Base-by-base conservation (phyloP, 2,888 invertebrate genomes). In the Chironomus riparius region DNA sequence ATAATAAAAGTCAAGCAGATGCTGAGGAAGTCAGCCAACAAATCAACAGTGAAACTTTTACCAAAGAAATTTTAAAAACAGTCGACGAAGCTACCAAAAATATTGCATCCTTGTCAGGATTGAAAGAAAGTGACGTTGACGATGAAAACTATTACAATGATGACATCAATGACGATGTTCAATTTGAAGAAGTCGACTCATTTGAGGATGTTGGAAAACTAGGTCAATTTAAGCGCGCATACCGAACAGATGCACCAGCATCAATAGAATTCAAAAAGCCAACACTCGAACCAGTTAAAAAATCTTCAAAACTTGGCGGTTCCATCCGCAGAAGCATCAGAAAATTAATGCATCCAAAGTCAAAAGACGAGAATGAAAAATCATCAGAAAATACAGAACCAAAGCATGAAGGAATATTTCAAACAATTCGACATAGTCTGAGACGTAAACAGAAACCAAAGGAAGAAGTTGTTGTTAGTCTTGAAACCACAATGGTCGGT, bases 291-390 rank as follows among this genome's bases (percentile, higher is more conserved):
- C 50, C 22, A 38, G 74, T 68, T 3, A 65, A 65, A 12, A 65
- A 18, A 4, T 13, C 65, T 13, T 28, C 7, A 48, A 70, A 72
- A 48, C 50, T 77, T 2, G 70, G 77, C 18, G 56, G 70, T 12
- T 72, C 82, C 28, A 81, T 84, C 79, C 81, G 84, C 3, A 82
- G 82, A 76, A 84, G 83, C 47, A 80, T 84, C 75, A 80, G 84
- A 2, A 81, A 81, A 68, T 77, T 83, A 0, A 82, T 83, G 75
- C 80, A 82, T 78, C 79, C 81, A 24, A 79, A 78, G 3, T 65
- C 24, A 24, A 65, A 65, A 3, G 65, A 76, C 1, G 75, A 77
- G 2, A 76, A 56, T 15, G 24, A 74, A 10, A 56, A 74, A 4
- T 47, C 47, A 24, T 38, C 73, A 4, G 74, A 74, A 38, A 38